Evolutionary conservation across 2,113 vertebrate genomes (phyloP), one percentile per base, ranked within the genome.

Genomic region (Bambusicola thoracicus): DNA sequence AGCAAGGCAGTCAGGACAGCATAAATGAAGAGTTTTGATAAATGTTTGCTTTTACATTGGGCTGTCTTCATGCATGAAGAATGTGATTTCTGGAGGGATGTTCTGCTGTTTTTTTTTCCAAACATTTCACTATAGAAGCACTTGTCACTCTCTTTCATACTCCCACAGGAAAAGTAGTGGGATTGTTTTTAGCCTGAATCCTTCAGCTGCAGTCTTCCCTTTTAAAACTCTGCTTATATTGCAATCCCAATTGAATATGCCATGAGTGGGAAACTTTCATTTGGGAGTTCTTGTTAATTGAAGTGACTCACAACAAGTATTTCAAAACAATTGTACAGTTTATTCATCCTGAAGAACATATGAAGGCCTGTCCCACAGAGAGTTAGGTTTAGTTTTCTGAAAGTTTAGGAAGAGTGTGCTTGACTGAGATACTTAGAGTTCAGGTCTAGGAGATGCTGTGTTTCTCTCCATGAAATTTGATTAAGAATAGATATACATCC

Each of bases 311-410:
- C 62, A 96, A n/a, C 58, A 86, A 43, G 56, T 90, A 48, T 3
- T 75, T 92, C 92, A 46, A 93, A 95, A 96, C 90, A 95, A 89
- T 68, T 72, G 83, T 29, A 27, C n/a, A 78, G 90, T 86, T 96
- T 92, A 58, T 93, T 94, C 93, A 96, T 74, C 81, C 93, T 86
- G 92, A 95, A 95, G 80, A 90, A 81, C 73, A 90, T 62, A 73
- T 0, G 1, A 90, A 93, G 43, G 66, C 30, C 13, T 0, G 1
- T 79, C 92, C 96, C 83, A 92, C 58, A 75, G 96, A 90, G 94
- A 88, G 3, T 65, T 85, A 7, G 0, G 1, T 55, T 40, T 84
- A 86, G 34, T 85, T 93, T 80, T 88, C 82, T 83, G 25, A 58
- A 95, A 96, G 83, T 93, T 93, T 81, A 36, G 72, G 68, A 84